Base-by-base conservation (phyloP, 2,797 vertebrate genomes). In the Microctenopoma lineatum region DNA sequence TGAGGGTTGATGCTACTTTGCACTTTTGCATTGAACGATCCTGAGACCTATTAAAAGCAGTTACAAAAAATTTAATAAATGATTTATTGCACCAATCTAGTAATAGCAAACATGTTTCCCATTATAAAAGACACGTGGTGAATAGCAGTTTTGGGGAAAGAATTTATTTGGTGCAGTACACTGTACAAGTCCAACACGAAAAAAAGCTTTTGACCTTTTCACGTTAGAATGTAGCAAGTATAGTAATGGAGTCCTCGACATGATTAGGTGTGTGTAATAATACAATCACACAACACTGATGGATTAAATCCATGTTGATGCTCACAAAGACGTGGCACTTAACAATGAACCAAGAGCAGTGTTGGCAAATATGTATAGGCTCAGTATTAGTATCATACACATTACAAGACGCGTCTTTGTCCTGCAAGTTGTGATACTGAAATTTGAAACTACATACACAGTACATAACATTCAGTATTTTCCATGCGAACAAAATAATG, bases 81-180 rank as follows among this genome's bases (percentile, higher is more conserved):
- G 11, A 16, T 47, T 48, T 61, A 60, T n/a, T 60, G 29, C 21
- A 39, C 13, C 2, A 27, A 10, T 34, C 7, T 34, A 8, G 32
- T 34, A 34, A 34, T 34, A 34, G 32, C 14, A 32, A 27, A 34
- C 12, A 34, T 53, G 4, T 45, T n/a, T 7, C 7, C 14, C 36
- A 11, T 42, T 12, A 18, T 36, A 44, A 59, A 60, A 52, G 16
- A 59, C 7, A 10, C 11, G 12, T 5, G 6, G 4, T 2, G 16
- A 48, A 60, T 2, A 12, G 1, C 4, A 38, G 5, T 59, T 59
- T 70, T 66, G 54, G 57, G 70, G 21, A 85, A 80, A 54, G 3
- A 53, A 50, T 92, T 92, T 90, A 89, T 91, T 91, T 84, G 58
- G 68, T 79, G 82, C 70, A 80, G 79, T 76, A 76, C 68, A 77